Percentiles rank a stretch among this genome's conserved stretches.
phyloP scores from a whole-genome alignment of 1,140 invertebrate genomes.

The fruit fly (Drosophila melanogaster) region Release_6_plus_ISO1_MT NT_033779.5:1241501-1242000 shows the following conservation, averaged over 20 bases:
- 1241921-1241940: slow-evolving; percentile 85
- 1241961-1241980: slow-evolving; percentile 86
- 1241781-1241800: slow-evolving; percentile 87
- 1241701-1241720: slow-evolving; percentile 89
- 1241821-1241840: slow-evolving; percentile 87
- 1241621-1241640: slow-evolving; percentile 86
- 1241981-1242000: slow-evolving; percentile 86
- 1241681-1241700: slow-evolving; percentile 84
- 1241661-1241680: slow-evolving; percentile 84
- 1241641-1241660: slow-evolving; percentile 87
- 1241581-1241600: slow-evolving; percentile 87
- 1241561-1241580: slow-evolving; percentile 88
- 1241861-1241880: slow-evolving; percentile 85
- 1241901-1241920: slow-evolving; percentile 86
- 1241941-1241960: slow-evolving; percentile 87
- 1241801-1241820: slow-evolving; percentile 88
- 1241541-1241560: slow-evolving; percentile 90
- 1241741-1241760: slow-evolving; percentile 86
- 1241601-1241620: slow-evolving; percentile 90
- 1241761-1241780: slow-evolving; percentile 78
- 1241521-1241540: slow-evolving; percentile 88
- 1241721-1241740: slow-evolving; percentile 88
- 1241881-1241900: slow-evolving; percentile 85
- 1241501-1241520: slow-evolving; percentile 83
- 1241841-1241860: neutral